Evolutionary conservation across 2,113 vertebrate genomes (phyloP).

Genomic region (Bagarius yarrelli): DNA sequence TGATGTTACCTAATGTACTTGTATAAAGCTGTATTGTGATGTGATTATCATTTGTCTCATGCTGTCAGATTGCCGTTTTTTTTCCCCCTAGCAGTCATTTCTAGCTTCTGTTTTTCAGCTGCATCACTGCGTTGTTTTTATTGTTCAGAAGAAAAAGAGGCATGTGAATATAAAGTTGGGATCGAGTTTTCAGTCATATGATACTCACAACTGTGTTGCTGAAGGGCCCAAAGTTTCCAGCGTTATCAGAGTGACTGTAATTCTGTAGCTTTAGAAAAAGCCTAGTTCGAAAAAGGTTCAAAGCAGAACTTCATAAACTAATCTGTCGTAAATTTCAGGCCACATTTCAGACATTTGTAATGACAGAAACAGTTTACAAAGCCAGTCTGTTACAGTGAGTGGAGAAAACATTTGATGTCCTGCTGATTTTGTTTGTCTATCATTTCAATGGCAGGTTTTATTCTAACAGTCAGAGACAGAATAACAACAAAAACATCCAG

Average conservation of each 20-base stretch:
- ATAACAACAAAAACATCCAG: too few species aligned
- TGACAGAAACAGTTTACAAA: too few species aligned
- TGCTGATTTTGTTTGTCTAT: too few species aligned
- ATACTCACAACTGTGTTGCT: background rate
- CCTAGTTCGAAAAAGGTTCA: too few species aligned
- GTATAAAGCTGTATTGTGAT: background rate
- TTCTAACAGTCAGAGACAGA: too few species aligned
- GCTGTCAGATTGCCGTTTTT: background rate
- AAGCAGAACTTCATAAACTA: too few species aligned
- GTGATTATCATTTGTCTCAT: background rate
- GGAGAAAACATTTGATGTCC: too few species aligned
- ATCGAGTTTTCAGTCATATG: background rate
- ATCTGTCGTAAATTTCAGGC: too few species aligned
- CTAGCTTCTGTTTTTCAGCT: background rate
- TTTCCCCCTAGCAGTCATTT: background rate
- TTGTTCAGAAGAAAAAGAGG: background rate
- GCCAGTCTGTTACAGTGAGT: too few species aligned
- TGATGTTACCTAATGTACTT: background rate
- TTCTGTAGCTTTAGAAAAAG: too few species aligned
- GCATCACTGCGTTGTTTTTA: background rate
- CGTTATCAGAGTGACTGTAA: background rate
- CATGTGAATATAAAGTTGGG: background rate
- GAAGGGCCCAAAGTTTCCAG: background rate
- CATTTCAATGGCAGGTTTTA: too few species aligned
- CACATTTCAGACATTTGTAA: too few species aligned